Percentiles rank a stretch among this genome's conserved stretches.
phyloP scores from a whole-genome alignment of 1,140 invertebrate genomes.

The Euura saliciscinereae region DNA sequence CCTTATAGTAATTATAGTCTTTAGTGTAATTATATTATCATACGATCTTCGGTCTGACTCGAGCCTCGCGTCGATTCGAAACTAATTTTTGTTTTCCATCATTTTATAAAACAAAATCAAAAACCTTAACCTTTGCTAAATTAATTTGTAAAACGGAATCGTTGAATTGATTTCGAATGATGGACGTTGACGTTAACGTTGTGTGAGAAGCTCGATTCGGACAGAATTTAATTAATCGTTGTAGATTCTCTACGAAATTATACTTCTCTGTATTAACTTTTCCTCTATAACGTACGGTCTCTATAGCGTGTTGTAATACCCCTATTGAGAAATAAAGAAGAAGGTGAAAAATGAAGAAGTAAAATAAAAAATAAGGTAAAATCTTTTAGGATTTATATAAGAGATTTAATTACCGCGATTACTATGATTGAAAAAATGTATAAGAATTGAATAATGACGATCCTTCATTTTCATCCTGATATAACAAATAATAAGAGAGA shows the following conservation, averaged over 20 bases:
- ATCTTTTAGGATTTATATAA: neutral
- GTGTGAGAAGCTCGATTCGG: too few species aligned
- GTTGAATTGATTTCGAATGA: too few species aligned
- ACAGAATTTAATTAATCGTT: neutral
- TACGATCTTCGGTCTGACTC: neutral
- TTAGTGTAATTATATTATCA: neutral
- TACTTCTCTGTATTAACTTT: constrained; percentile 6
- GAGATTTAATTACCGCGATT: neutral
- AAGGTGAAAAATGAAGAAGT: too few species aligned
- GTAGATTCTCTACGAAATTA: neutral
- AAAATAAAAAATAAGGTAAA: neutral
- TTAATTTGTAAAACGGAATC: too few species aligned
- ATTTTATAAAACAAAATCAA: too few species aligned
- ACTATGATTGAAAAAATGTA: too few species aligned
- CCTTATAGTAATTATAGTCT: constrained; percentile 5
- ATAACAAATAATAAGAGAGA: neutral
- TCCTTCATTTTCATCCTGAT: too few species aligned
- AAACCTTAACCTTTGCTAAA: too few species aligned
- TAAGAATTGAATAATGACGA: too few species aligned
- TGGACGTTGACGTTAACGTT: too few species aligned
- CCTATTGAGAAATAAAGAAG: neutral
- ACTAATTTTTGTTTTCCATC: too few species aligned
- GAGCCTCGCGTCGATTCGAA: neutral
- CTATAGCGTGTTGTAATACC: neutral
- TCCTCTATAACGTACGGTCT: neutral